Conservation (phyloP, 2,797 vertebrate genomes). For the Microctenopoma steveboyesi region DNA sequence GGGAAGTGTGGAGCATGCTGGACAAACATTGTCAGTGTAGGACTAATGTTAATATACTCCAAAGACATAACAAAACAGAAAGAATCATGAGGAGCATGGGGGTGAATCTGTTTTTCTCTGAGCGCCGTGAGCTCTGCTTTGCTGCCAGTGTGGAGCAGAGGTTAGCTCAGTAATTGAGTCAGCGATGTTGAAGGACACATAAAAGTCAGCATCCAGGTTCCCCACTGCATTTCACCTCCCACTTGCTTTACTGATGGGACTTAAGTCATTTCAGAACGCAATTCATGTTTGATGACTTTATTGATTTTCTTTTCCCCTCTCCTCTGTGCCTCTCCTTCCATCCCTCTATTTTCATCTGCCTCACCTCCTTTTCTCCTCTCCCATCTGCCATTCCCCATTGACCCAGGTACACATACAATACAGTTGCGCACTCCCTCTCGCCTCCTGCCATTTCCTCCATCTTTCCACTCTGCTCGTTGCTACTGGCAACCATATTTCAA, state of each 20-base stretch:
- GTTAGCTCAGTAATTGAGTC: slow-evolving; percentile 64
- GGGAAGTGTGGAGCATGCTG: background rate
- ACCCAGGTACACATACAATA: slow-evolving; percentile 66
- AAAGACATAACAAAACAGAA: background rate
- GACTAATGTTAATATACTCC: background rate
- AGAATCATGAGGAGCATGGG: background rate
- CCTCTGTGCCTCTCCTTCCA: slow-evolving; percentile 45
- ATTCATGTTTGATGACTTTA: slow-evolving; percentile 86
- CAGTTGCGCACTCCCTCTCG: slow-evolving; percentile 37
- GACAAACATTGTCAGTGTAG: background rate
- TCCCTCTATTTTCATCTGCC: slow-evolving; percentile 50
- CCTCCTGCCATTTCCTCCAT: slow-evolving; percentile 14
- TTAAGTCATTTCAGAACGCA: slow-evolving; percentile 81
- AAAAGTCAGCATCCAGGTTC: slow-evolving; percentile 61
- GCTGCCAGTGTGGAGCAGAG: slow-evolving; percentile 29
- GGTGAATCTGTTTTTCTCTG: slow-evolving; percentile 2
- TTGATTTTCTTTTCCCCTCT: slow-evolving; percentile 78
- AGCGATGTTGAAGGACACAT: slow-evolving; percentile 72
- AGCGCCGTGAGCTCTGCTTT: slow-evolving; percentile 13
- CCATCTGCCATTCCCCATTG: slow-evolving; percentile 50
- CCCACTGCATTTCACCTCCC: slow-evolving; percentile 60
- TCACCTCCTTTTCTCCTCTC: slow-evolving; percentile 41
- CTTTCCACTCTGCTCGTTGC: slow-evolving; percentile 15
- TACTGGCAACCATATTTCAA: slow-evolving; percentile 37
- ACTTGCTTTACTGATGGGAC: slow-evolving; percentile 73